Base-by-base conservation (phyloP, 2,113 vertebrate species). In the Phalacrocorax aristotelis region DNA sequence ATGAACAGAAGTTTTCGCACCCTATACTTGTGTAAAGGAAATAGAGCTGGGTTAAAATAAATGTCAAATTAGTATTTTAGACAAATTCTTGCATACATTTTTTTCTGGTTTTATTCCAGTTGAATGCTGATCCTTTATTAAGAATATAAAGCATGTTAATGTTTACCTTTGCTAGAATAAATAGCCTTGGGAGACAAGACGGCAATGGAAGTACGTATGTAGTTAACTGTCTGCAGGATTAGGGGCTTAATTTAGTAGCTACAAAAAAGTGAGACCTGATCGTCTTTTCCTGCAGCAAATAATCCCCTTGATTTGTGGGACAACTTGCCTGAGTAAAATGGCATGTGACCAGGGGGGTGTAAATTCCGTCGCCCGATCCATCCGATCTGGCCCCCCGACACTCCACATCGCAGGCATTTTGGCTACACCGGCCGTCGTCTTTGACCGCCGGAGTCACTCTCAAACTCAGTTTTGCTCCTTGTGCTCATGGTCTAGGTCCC, bases 11-110 rank as follows among this genome's bases (percentile, higher is more conserved):
- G 61, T 76, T 92, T 96, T 90, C 21, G 2, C 80, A 93, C 77
- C 77, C 69, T 92, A 10, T 77, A 62, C 88, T 90, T 77, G 66
- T 81, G 79, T 71, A 94, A 93, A 96, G 68, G 75, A 93, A 89
- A 78, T 34, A 91, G 38, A 90, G 20, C 18, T 54, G 68, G 46
- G 27, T 83, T 34, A 38, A 90, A 88, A 82, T 75, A 76, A 60
- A 6, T 23, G 8, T 26, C n/a, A 72, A 87, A 92, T 57, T 38
- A 75, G 87, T 91, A 86, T 87, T 96, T 92, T 82, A 55, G 58
- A 70, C 57, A 82, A 71, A 55, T 52, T 51, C 29, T 77, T 60
- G 27, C 44, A 16, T 58, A 6, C 40, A 10, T 51, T 81, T 90
- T 36, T 51, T 55, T 6, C 40, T 75, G 38, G 18, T 30, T 92